Evolutionary conservation across 1,140 invertebrate genomes (phyloP).

Genomic region (Drosophila yakuba): DNA sequence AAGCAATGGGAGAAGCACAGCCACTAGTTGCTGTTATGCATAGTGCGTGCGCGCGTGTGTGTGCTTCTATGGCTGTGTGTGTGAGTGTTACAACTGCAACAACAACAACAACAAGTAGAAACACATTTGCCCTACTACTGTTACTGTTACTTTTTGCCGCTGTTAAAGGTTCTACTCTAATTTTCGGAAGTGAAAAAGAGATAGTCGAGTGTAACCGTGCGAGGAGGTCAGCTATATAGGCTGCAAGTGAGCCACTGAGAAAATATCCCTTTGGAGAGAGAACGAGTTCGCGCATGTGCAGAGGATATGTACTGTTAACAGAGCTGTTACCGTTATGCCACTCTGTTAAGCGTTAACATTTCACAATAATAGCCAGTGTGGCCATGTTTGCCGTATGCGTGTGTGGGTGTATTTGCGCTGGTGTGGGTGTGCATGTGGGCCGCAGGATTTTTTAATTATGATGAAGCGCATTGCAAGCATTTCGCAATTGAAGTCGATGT

Average conservation of each 20-base stretch:
- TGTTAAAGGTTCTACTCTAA: conserved; percentile 20
- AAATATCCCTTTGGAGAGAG: conserved; percentile 22
- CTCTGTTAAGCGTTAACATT: background rate
- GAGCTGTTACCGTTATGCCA: conserved; percentile 1
- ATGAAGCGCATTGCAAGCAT: conserved; percentile 53
- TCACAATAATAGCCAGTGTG: conserved; percentile 5
- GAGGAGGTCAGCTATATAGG: conserved; percentile 23
- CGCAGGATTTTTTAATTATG: conserved; percentile 66
- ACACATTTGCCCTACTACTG: conserved; percentile 39
- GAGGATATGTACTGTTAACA: background rate
- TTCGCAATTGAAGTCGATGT: conserved; percentile 63
- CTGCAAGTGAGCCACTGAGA: conserved; percentile 1
- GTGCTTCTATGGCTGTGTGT: background rate
- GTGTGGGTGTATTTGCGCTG: background rate
- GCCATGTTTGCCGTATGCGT: conserved; percentile 21
- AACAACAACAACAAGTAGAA: conserved; percentile 22
- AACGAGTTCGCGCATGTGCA: conserved; percentile 30
- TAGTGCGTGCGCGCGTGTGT: conserved; percentile 15
- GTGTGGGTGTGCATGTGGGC: conserved; percentile 27
- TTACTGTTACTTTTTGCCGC: conserved; percentile 28
- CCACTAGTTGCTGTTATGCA: conserved; percentile 82
- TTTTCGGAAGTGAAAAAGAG: conserved; percentile 15
- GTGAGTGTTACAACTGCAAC: conserved; percentile 59
- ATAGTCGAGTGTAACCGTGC: conserved; percentile 16
- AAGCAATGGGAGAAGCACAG: conserved; percentile 47